phyloP scores from a whole-genome alignment of 2,888 invertebrate species.

The Trissonchulus sp. region DNA sequence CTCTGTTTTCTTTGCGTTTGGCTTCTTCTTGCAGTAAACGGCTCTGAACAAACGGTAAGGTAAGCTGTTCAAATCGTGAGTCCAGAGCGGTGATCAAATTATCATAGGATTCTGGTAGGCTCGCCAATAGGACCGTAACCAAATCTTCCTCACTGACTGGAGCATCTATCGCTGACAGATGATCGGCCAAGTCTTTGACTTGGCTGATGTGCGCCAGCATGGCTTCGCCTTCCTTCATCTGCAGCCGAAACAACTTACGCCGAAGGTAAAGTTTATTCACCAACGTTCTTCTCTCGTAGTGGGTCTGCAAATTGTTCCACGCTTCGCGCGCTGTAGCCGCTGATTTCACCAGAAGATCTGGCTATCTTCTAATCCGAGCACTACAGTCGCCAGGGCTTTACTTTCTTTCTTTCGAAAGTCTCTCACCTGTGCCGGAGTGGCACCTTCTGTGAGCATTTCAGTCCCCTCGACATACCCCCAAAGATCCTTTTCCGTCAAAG shows the following conservation, averaged over 20 bases:
- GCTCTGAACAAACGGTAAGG: not conserved
- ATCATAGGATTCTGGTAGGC: not conserved
- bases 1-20: slow-evolving; percentile 4
- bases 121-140: not conserved
- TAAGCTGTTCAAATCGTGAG: not conserved
- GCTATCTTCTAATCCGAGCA: not conserved
- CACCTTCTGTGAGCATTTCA: no score
- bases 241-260: slow-evolving; percentile 4
- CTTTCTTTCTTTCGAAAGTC: no score
- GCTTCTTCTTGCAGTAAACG: not conserved
- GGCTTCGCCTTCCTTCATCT: not conserved
- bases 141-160: slow-evolving; percentile 1
- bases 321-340: not conserved
- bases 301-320: not conserved
- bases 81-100: slow-evolving; percentile 4
- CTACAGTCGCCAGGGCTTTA: not conserved
- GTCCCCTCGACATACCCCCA: no score
- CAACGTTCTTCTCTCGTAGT: slow-evolving; percentile 1
- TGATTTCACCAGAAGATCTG: slow-evolving; percentile 1
- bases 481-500: no score
- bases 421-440: no score
- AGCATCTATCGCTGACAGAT: not conserved
- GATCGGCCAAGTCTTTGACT: not conserved
- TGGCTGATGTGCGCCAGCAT: not conserved
- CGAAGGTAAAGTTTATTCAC: slow-evolving; percentile 1